Conservation (phyloP, 2,797 vertebrate species). For the Hoplostethus atlanticus region DNA sequence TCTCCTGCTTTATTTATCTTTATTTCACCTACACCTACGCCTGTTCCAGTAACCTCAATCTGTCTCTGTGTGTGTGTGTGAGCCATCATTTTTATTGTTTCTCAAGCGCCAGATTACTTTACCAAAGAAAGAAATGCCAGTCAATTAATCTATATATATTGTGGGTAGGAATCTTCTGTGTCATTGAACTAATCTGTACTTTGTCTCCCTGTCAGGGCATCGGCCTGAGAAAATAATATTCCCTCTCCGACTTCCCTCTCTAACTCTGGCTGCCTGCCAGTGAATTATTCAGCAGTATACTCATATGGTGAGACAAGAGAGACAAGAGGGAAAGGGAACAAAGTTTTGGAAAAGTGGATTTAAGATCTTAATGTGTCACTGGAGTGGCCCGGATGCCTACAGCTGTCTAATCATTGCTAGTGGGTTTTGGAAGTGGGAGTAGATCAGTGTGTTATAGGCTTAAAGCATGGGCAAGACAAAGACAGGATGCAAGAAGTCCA, state of each 20-base stretch:
- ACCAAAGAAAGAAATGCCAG: conserved; percentile 2
- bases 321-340: conserved; percentile 1
- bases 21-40: neutral
- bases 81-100: neutral
- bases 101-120: conserved; percentile 1
- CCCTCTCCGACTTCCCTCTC: neutral
- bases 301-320: conserved; percentile 6
- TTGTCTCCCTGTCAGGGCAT: conserved; percentile 1
- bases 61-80: neutral
- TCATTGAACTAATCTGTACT: neutral
- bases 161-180: neutral
- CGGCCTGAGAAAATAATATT: conserved; percentile 30
- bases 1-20: neutral
- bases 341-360: conserved; percentile 12
- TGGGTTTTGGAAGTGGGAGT: conserved; percentile 17
- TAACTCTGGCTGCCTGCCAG: neutral
- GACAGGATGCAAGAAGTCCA: neutral
- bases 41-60: conserved; percentile 8
- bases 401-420: neutral
- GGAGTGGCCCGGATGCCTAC: neutral
- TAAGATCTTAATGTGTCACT: neutral
- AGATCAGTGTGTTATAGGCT: conserved; percentile 7
- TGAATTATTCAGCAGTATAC: conserved; percentile 37
- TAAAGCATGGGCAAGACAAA: neutral
- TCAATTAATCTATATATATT: conserved; percentile 13